Conservation (phyloP, 2,113 vertebrate genomes). For the Ovis canadensis region DNA sequence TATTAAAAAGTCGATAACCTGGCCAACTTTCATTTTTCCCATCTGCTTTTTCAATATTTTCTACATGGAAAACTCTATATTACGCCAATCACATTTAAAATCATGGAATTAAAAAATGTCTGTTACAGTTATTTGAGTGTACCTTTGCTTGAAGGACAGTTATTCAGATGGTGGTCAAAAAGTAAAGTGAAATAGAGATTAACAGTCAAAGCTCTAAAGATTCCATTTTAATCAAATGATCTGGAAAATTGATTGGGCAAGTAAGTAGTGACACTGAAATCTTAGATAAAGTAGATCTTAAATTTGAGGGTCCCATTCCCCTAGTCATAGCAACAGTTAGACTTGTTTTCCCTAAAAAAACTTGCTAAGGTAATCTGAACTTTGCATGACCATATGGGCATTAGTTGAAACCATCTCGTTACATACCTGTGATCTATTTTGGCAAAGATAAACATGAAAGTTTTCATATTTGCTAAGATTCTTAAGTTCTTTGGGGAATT, state of each 20-base stretch:
- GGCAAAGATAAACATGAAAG: not conserved
- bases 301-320: not conserved
- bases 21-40: not conserved
- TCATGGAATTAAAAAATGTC: not conserved
- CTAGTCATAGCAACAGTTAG: not conserved
- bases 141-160: not conserved
- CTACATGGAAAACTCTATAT: not conserved
- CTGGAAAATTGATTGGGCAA: not conserved
- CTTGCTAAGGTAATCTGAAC: not conserved
- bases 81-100: not conserved
- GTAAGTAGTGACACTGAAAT: not conserved
- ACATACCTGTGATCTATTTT: not conserved
- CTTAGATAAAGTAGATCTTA: not conserved
- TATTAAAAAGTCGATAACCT: not conserved
- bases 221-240: not conserved
- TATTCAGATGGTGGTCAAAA: not conserved
- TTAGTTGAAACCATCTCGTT: not conserved
- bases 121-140: not conserved
- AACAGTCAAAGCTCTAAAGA: not conserved
- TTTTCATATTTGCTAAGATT: not conserved
- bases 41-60: not conserved
- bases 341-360: not conserved
- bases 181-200: not conserved
- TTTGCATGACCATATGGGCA: not conserved
- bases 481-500: not conserved